Evolutionary conservation across 2,113 vertebrate species (phyloP).

Genomic region (Laterallus jamaicensis): DNA sequence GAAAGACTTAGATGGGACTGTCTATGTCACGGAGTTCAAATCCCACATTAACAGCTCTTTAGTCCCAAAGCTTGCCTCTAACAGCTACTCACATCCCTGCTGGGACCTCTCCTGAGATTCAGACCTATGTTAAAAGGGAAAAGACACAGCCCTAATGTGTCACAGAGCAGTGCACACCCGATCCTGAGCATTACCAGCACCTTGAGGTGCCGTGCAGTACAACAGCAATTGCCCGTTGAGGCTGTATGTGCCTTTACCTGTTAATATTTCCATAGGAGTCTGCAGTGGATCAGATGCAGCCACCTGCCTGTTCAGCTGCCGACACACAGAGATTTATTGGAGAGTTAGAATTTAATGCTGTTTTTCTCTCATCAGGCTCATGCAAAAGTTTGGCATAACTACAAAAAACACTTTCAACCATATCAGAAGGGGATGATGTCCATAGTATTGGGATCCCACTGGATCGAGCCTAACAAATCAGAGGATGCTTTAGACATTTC

Average conservation of each 20-base stretch:
- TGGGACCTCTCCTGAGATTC: not conserved
- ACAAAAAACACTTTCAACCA: conserved; percentile 81
- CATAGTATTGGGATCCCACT: conserved; percentile 92
- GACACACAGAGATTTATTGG: not conserved
- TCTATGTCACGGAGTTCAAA: not conserved
- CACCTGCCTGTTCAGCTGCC: not conserved
- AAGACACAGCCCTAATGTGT: not conserved
- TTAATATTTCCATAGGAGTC: not conserved
- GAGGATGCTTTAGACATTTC: conserved; percentile 70
- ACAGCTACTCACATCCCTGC: not conserved
- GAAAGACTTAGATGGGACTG: not conserved
- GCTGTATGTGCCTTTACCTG: not conserved
- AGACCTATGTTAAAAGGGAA: not conserved
- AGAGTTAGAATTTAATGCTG: not conserved
- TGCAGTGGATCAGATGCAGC: not conserved
- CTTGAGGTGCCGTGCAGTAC: not conserved
- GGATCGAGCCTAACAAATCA: conserved; percentile 86
- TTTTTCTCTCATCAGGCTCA: conserved; percentile 85
- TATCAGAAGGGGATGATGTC: conserved; percentile 87
- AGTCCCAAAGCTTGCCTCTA: not conserved
- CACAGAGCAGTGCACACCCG: not conserved
- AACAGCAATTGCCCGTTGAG: not conserved
- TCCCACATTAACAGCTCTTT: not conserved
- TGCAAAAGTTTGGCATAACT: conserved; percentile 89
- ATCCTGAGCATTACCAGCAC: not conserved